These are phyloP conservation scores for Drosophila chauvacae DNA, from an alignment of 1,140 invertebrate species.

Conservation along the genomic window DNA sequence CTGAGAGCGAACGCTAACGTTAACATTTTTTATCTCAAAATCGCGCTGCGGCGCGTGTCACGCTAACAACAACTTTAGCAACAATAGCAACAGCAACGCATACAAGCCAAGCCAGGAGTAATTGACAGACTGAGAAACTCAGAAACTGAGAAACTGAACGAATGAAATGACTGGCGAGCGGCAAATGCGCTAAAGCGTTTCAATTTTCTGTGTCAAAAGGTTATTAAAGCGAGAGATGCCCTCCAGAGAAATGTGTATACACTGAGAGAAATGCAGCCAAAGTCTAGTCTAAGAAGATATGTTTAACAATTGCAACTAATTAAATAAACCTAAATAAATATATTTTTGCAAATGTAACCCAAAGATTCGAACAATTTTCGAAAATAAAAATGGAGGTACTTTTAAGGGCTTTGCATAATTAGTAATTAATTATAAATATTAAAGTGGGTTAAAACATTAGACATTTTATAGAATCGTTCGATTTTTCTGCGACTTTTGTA, in stretches of 20 bases:
- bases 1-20: constrained; percentile 29
- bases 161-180: constrained; percentile 31
- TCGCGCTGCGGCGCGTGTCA: constrained; percentile 66
- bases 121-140: constrained; percentile 25
- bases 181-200: constrained; percentile 73
- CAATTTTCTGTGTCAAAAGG: constrained; percentile 78
- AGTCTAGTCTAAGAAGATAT: background rate
- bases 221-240: constrained; percentile 71
- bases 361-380: no score
- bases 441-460: background rate
- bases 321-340: background rate
- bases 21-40: constrained; percentile 61
- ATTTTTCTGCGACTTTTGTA: no score
- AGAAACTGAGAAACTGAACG: constrained; percentile 18
- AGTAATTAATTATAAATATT: background rate
- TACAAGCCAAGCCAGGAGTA: constrained; percentile 4
- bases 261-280: background rate
- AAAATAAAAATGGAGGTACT: no score
- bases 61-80: constrained; percentile 20
- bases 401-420: no score
- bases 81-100: constrained; percentile 1
- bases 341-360: no score
- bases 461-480: background rate
- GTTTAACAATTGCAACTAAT: background rate
- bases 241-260: constrained; percentile 20